Conservation (phyloP, 2,113 vertebrate genomes). For the Mola mola region DNA sequence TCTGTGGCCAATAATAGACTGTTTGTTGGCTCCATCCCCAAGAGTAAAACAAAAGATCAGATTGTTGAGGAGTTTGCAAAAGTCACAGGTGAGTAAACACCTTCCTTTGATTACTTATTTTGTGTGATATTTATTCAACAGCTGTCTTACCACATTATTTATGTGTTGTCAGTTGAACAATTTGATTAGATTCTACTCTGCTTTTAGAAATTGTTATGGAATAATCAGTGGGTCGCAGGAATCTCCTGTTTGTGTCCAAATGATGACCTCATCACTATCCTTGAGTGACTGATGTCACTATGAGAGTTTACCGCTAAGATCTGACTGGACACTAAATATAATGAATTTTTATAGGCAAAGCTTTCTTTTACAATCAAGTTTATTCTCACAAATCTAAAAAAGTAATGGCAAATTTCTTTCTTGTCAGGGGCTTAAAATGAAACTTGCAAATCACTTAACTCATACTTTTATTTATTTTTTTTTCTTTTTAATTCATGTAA, state of each 20-base stretch:
- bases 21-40: constrained; percentile 99
- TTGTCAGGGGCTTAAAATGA: no score
- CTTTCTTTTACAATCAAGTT: no score
- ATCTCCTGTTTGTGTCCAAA: constrained; percentile 51
- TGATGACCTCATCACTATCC: constrained; percentile 58
- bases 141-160: background rate
- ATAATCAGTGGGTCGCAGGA: background rate
- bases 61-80: constrained; percentile 99
- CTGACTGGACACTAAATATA: constrained; percentile 56
- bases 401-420: no score
- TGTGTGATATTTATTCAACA: background rate
- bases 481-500: background rate
- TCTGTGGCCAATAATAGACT: constrained; percentile 99
- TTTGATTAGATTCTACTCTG: background rate
- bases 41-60: constrained; percentile 99
- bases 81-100: constrained; percentile 91
- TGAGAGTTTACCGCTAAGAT: constrained; percentile 78
- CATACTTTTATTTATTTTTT: no score
- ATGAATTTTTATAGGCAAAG: no score
- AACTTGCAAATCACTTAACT: no score
- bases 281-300: constrained; percentile 65
- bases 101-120: background rate
- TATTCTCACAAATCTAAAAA: background rate
- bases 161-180: background rate
- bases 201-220: background rate